These are phyloP conservation scores for Lepidotrigona ventralis DNA, from an alignment of 1,140 invertebrate genomes.

Conservation along the genomic window DNA sequence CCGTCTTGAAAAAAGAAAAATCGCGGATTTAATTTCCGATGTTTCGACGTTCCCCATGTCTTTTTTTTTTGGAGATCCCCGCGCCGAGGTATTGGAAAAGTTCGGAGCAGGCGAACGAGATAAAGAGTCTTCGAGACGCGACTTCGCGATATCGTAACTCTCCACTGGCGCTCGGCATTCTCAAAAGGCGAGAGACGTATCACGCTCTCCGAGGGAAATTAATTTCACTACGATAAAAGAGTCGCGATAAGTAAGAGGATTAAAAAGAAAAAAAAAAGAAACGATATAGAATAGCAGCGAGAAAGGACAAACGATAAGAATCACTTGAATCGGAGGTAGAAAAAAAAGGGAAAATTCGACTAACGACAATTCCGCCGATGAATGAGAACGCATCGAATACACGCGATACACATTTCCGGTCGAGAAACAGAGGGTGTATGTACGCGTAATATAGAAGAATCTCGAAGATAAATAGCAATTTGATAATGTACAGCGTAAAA, in stretches of 20 bases:
- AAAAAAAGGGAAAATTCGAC: not conserved
- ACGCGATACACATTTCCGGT: not conserved
- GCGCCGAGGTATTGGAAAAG: too few species aligned
- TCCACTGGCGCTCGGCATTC: too few species aligned
- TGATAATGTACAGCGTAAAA: constrained; percentile 8
- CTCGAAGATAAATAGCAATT: constrained; percentile 27
- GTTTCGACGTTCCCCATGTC: not conserved
- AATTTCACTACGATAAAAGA: too few species aligned
- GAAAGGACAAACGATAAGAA: not conserved
- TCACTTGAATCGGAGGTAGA: not conserved
- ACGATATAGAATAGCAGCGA: not conserved
- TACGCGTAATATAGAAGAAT: not conserved
- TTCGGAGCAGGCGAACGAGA: too few species aligned
- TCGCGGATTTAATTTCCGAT: not conserved
- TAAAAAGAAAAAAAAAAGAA: not conserved
- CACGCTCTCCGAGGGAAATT: too few species aligned
- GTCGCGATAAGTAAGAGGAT: too few species aligned
- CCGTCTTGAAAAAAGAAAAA: not conserved
- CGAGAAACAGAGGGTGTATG: not conserved
- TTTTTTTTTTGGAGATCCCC: too few species aligned
- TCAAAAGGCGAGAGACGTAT: too few species aligned
- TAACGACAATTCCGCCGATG: not conserved
- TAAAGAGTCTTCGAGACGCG: too few species aligned
- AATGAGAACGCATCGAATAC: not conserved
- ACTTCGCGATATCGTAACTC: too few species aligned